Conservation (phyloP, 2,797 vertebrate genomes). For the Somateria mollissima region DNA sequence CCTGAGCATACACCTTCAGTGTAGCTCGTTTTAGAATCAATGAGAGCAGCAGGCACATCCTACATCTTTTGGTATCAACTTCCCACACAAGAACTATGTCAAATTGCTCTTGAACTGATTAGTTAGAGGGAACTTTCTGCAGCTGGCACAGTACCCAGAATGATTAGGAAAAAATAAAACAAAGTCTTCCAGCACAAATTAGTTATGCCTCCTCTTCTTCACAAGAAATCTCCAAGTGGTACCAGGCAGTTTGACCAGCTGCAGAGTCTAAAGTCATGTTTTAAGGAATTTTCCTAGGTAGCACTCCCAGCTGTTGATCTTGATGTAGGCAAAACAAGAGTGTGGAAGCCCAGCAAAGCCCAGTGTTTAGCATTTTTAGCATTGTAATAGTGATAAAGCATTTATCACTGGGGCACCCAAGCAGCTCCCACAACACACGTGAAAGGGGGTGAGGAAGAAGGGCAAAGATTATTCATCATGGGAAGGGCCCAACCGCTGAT, state of each 20-base stretch:
- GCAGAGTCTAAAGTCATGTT: background rate
- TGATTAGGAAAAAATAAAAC: background rate
- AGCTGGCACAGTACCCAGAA: background rate
- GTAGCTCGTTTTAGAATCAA: background rate
- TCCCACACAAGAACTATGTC: background rate
- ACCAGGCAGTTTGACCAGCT: background rate
- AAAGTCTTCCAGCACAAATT: background rate
- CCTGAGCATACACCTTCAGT: background rate
- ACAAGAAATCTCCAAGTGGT: background rate
- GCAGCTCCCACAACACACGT: background rate
- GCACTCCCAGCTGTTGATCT: background rate
- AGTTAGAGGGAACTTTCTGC: background rate
- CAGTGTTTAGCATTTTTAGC: background rate
- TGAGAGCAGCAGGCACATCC: background rate
- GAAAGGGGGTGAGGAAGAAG: background rate
- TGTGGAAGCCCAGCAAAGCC: background rate
- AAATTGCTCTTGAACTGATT: background rate
- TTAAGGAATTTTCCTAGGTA: background rate
- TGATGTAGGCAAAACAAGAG: slow-evolving; percentile 25
- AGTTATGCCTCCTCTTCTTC: background rate
- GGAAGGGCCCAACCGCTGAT: background rate
- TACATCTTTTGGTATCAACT: background rate
- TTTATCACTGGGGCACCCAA: background rate
- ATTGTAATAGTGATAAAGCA: background rate
- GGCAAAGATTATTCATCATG: background rate